Evolutionary conservation across 2,797 vertebrate genomes (phyloP), one percentile per base, ranked within the genome.

Genomic region (Sebastes miniatus): DNA sequence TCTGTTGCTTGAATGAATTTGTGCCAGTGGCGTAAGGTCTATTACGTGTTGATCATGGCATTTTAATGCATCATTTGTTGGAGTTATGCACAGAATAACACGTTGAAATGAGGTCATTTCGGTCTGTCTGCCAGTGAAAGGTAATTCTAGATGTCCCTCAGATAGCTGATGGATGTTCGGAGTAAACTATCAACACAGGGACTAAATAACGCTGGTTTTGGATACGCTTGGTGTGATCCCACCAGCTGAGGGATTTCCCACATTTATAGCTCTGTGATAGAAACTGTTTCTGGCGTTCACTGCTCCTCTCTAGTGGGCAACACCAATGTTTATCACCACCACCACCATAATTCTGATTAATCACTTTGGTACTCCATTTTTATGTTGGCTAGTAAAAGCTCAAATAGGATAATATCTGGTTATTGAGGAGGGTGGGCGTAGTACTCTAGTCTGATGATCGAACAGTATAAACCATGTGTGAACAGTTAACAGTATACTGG

Each of bases 331-430:
- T 90, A 91, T 91, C 77, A 75, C 79, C 56, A 67, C 58, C 32
- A 74, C 59, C 50, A 83, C 86, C 79, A 76, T 87, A 84, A 84
- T 81, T 91, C 71, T 81, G 43, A 87, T 80, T 89, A 89, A 92
- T 92, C 76, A 87, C 83, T 69, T 52, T 7, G 56, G 79, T 67
- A 47, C 83, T 94, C 83, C 75, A 80, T 76, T 93, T 92, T 91
- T 88, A 92, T 88, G 85, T 83, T 72, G 31, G 83, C 83, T 80
- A 83, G 76, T 93, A 91, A 93, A 94, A 93, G 74, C 78, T 85
- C 39, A 80, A 89, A 91, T 87, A 54, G 82, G 80, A 90, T 90
- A 76, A 89, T 91, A 89, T 76, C 78, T 61, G 75, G 70, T 84
- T 89, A 79, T 69, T 74, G 64, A 76, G 80, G 66, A 73, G 69